Evolutionary conservation across 2,888 invertebrate species (phyloP).

Genomic region (Dasysyrphus tricinctus): DNA sequence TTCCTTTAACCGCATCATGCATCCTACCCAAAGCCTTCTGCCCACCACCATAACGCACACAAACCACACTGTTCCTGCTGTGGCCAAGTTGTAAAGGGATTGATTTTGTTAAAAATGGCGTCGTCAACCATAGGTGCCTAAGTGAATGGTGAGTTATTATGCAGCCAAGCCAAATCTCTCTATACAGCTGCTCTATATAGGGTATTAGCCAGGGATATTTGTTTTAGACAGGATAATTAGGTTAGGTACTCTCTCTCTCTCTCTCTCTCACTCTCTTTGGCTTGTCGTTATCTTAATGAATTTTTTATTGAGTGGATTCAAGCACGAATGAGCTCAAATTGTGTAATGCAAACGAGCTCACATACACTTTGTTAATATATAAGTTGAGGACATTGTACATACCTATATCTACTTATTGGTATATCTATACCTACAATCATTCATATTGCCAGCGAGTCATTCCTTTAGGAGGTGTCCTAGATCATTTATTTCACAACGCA

Average conservation of each 20-base stretch:
- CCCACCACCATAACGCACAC: neutral
- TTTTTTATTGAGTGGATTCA: slow-evolving; percentile 71
- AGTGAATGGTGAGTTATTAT: slow-evolving; percentile 55
- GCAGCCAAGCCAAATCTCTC: slow-evolving; percentile 47
- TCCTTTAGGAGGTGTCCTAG: slow-evolving; percentile 64
- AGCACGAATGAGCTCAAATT: slow-evolving; percentile 63
- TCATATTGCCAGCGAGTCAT: slow-evolving; percentile 17
- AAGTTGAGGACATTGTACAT: neutral
- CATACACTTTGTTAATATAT: slow-evolving; percentile 5
- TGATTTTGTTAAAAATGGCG: slow-evolving; percentile 58
- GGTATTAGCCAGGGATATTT: slow-evolving; percentile 46
- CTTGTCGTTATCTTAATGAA: slow-evolving; percentile 70
- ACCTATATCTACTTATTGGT: neutral
- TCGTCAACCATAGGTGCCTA: slow-evolving; percentile 43
- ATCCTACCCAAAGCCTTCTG: neutral
- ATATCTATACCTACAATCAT: neutral
- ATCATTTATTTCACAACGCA: slow-evolving; percentile 68
- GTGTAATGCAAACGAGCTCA: slow-evolving; percentile 33
- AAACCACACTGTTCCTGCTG: slow-evolving; percentile 19
- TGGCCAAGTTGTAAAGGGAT: slow-evolving; percentile 32
- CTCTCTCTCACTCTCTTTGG: neutral
- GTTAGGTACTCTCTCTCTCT: slow-evolving; percentile 57
- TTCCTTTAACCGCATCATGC: slow-evolving; percentile 1
- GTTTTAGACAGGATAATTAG: slow-evolving; percentile 67
- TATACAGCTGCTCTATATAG: neutral